Evolutionary conservation across 2,888 invertebrate genomes (phyloP).

Genomic region (Uloborus plumipes): DNA sequence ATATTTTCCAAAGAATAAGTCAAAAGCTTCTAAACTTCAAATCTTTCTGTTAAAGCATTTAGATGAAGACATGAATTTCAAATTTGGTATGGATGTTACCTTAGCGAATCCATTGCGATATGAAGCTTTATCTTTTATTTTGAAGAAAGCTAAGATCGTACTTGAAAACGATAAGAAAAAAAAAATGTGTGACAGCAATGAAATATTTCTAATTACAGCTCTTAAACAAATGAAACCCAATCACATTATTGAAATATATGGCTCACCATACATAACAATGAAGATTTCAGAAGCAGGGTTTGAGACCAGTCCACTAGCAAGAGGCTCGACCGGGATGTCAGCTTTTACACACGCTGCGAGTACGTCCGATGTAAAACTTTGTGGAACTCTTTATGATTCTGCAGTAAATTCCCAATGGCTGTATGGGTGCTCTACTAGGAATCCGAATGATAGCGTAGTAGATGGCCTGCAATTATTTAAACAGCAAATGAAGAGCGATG

Average conservation of each 20-base stretch:
- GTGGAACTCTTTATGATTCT: neutral
- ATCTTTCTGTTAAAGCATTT: neutral
- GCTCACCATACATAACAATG: neutral
- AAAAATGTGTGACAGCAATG: neutral
- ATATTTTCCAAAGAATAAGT: neutral
- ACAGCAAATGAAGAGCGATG: neutral
- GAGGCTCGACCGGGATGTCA: neutral
- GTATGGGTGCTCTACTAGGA: neutral
- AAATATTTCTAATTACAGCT: neutral
- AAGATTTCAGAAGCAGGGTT: slow-evolving; percentile 18
- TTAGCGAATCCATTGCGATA: neutral
- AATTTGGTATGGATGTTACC: neutral
- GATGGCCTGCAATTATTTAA: neutral
- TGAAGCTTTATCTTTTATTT: slow-evolving; percentile 1
- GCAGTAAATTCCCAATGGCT: neutral
- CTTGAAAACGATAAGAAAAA: neutral
- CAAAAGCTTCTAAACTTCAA: neutral
- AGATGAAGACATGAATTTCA: neutral
- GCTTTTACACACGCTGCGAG: neutral
- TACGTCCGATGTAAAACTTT: neutral
- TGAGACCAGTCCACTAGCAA: neutral
- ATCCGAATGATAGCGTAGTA: neutral
- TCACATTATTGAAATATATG: neutral
- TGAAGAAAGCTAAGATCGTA: neutral
- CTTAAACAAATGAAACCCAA: neutral